phyloP scores from a whole-genome alignment of 2,888 invertebrate species.

The Aethes cnicana region DNA sequence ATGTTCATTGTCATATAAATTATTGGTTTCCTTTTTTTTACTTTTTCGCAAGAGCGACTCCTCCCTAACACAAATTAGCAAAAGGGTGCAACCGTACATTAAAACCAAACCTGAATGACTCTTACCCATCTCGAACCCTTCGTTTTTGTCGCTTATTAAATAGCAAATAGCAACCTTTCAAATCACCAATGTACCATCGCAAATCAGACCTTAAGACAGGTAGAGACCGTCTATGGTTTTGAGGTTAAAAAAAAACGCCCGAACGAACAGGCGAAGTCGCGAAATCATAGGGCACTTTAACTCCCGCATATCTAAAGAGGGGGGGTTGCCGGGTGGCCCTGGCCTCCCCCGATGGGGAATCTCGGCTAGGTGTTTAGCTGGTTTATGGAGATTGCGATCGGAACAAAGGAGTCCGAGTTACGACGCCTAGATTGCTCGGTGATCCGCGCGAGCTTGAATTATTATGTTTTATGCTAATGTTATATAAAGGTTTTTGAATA shows the following conservation, averaged over 20 bases:
- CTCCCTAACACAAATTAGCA: neutral
- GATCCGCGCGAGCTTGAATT: slow-evolving; percentile 53
- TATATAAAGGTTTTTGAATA: slow-evolving; percentile 15
- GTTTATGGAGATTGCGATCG: slow-evolving; percentile 80
- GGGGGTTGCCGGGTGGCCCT: slow-evolving; percentile 28
- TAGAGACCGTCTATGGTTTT: slow-evolving; percentile 56
- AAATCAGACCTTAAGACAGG: neutral
- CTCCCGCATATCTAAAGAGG: slow-evolving; percentile 57
- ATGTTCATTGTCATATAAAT: slow-evolving; percentile 20
- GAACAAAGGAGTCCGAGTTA: slow-evolving; percentile 76
- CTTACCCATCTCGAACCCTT: neutral
- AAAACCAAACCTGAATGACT: slow-evolving; percentile 5
- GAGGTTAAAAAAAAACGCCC: slow-evolving; percentile 35
- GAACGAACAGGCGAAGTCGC: slow-evolving; percentile 48
- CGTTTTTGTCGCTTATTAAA: neutral
- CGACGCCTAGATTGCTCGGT: slow-evolving; percentile 68
- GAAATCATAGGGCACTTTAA: slow-evolving; percentile 70
- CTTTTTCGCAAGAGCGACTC: too few species aligned
- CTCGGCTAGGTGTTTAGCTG: slow-evolving; percentile 78
- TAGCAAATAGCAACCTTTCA: neutral
- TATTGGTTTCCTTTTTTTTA: too few species aligned
- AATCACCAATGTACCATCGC: neutral
- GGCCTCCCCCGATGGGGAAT: slow-evolving; percentile 47
- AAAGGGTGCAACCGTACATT: slow-evolving; percentile 7
- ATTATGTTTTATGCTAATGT: slow-evolving; percentile 28